Evolutionary conservation across 2,888 invertebrate genomes (phyloP).

Genomic region (Synanthedon formicaeformis): DNA sequence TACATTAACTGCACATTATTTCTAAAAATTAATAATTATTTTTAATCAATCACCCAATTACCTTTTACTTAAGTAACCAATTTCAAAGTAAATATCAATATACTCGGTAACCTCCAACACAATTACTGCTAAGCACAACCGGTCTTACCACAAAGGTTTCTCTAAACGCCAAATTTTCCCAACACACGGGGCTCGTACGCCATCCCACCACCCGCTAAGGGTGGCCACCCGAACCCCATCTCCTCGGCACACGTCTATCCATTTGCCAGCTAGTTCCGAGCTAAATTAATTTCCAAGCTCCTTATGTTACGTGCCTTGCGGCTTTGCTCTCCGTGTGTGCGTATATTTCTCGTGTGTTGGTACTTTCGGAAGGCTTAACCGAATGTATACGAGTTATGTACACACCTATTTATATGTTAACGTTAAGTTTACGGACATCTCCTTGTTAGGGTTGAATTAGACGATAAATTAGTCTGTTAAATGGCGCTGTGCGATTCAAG

Average conservation of each 20-base stretch:
- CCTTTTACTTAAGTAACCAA: no score
- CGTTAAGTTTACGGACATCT: conserved; percentile 50
- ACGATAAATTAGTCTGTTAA: conserved; percentile 52
- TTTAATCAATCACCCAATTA: no score
- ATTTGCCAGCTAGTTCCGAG: conserved; percentile 72
- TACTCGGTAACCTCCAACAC: conserved; percentile 19
- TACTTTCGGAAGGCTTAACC: conserved; percentile 65
- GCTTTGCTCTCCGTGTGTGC: conserved; percentile 57
- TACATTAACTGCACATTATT: no score
- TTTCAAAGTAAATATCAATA: no score
- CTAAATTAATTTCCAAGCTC: conserved; percentile 72
- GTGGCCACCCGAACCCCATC: conserved; percentile 29
- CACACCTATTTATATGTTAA: conserved; percentile 28
- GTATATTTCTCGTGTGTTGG: conserved; percentile 24
- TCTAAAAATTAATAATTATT: no score
- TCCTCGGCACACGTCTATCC: conserved; percentile 66
- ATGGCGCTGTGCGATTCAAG: not conserved
- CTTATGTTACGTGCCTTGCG: conserved; percentile 72
- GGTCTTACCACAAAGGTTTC: conserved; percentile 60
- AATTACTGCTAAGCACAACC: conserved; percentile 56
- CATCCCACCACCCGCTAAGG: conserved; percentile 15
- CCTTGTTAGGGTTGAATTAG: conserved; percentile 63
- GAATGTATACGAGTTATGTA: conserved; percentile 27
- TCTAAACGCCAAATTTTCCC: conserved; percentile 67
- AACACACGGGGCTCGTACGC: conserved; percentile 29